Evolutionary conservation across 2,888 invertebrate species (phyloP).

Genomic region (Platycheirus albimanus): DNA sequence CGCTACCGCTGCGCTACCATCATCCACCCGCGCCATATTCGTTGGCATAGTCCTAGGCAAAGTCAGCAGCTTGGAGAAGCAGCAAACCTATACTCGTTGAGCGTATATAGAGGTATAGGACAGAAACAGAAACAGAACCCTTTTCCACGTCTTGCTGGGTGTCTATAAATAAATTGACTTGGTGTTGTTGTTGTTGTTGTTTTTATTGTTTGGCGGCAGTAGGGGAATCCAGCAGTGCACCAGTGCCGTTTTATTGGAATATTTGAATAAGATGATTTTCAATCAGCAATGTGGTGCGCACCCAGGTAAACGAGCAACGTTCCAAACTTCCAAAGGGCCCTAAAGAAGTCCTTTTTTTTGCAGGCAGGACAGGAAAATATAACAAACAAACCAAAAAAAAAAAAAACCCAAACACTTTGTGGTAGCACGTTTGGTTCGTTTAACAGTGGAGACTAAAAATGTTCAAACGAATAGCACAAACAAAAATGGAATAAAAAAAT

Average conservation of each 20-base stretch:
- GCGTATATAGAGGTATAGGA: conserved; percentile 27
- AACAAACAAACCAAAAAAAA: conserved; percentile 12
- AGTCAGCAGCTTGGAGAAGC: conserved; percentile 32
- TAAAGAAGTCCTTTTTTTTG: conserved; percentile 44
- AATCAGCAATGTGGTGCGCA: conserved; percentile 72
- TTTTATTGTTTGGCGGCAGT: conserved; percentile 25
- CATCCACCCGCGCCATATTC: conserved; percentile 4
- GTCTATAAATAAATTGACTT: conserved; percentile 73
- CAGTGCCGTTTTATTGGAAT: conserved; percentile 72
- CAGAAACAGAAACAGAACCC: conserved; percentile 43
- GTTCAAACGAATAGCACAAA: conserved; percentile 17
- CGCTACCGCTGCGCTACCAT: too few relatives aligned
- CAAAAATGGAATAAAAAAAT: neutral
- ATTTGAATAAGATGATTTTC: conserved; percentile 74
- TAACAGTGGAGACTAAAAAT: conserved; percentile 49
- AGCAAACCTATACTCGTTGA: too few relatives aligned
- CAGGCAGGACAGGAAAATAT: conserved; percentile 2
- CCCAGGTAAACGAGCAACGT: conserved; percentile 66
- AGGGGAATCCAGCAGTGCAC: conserved; percentile 56
- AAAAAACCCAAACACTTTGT: conserved; percentile 54
- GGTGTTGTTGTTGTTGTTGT: conserved; percentile 50
- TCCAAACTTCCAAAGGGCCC: conserved; percentile 51
- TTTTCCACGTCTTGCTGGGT: conserved; percentile 66
- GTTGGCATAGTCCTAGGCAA: conserved; percentile 14
- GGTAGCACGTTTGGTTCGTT: conserved; percentile 56